Percentiles rank a stretch among this genome's conserved stretches.
These are phyloP conservation scores for Oncorhynchus kisutch DNA, from an alignment of 2,113 vertebrate genomes.

Conservation along the genomic window DNA sequence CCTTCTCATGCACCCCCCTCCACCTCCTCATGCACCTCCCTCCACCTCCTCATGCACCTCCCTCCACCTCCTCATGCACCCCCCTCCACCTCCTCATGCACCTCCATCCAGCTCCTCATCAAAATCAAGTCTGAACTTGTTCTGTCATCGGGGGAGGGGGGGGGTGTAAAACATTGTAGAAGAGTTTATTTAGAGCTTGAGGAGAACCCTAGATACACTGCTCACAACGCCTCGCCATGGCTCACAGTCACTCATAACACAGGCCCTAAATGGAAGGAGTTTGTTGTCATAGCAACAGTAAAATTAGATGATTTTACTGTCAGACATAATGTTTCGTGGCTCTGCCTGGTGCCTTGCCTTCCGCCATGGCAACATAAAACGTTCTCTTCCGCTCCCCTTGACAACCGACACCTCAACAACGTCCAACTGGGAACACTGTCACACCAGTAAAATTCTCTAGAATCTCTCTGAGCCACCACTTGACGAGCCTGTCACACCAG, in stretches of 20 bases:
- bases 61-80: neutral
- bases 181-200: conserved; percentile 71
- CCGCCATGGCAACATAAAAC: conserved; percentile 72
- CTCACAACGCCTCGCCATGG: conserved; percentile 46
- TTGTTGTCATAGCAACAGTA: conserved; percentile 82
- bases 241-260: conserved; percentile 3
- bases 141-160: conserved; percentile 52
- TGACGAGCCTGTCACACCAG: too few relatives aligned
- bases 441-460: conserved; percentile 36
- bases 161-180: conserved; percentile 57
- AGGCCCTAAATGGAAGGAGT: conserved; percentile 71
- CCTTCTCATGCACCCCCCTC: neutral
- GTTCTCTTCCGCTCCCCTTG: conserved; percentile 28
- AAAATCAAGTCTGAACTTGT: conserved; percentile 62
- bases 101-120: neutral
- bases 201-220: conserved; percentile 57
- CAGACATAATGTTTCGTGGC: conserved; percentile 78
- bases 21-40: neutral
- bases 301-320: conserved; percentile 81
- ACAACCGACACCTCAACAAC: conserved; percentile 47
- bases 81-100: too few relatives aligned
- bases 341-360: conserved; percentile 43
- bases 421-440: conserved; percentile 50
- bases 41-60: neutral
- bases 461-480: too few relatives aligned